Base-by-base conservation (phyloP, 2,797 vertebrate genomes). In the Streptopelia turtur region DNA sequence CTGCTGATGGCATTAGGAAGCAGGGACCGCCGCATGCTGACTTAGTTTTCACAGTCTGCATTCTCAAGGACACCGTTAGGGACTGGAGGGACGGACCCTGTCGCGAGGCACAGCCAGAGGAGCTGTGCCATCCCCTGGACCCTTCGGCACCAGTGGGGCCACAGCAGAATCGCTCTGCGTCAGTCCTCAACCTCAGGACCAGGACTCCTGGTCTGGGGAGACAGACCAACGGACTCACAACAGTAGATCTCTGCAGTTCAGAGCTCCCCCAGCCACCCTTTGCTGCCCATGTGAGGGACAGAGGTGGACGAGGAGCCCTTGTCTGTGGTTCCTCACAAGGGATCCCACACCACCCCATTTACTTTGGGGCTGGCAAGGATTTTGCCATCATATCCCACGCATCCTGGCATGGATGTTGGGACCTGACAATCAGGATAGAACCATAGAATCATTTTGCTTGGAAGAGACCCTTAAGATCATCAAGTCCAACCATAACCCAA, bases 11-110 rank as follows among this genome's bases (percentile, higher is more conserved):
- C 0, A 4, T 4, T 35, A 33, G 56, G 5, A 12, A 33, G 2
- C 1, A 5, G 49, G 33, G 7, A 11, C 28, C 53, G 28, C 39
- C 57, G 28, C 1, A 0, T 1, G 1, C 1, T n/a, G 45, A 9
- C 30, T 56, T 72, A 45, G 55, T 30, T 24, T 31, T 33, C 30
- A 30, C 37, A 33, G 23, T 10, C 47, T 31, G 50, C 11, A 16
- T 35, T 23, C 69, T 35, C 41, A 31, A 56, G 72, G 30, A 64
- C 18, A 41, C 1, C 2, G 20, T 6, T 22, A 27, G 37, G 59
- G 41, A 30, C 0, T 8, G 16, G 37, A 66, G 59, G 49, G 53
- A 66, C 35, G n/a, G 13, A 61, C 39, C 33, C 70, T 22, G 5
- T 3, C 15, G 4, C 45, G 24, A 66, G 41, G 22, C 28, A 74